Evolutionary conservation across 2,888 invertebrate genomes (phyloP).

Genomic region (Protodeltote pygarga): DNA sequence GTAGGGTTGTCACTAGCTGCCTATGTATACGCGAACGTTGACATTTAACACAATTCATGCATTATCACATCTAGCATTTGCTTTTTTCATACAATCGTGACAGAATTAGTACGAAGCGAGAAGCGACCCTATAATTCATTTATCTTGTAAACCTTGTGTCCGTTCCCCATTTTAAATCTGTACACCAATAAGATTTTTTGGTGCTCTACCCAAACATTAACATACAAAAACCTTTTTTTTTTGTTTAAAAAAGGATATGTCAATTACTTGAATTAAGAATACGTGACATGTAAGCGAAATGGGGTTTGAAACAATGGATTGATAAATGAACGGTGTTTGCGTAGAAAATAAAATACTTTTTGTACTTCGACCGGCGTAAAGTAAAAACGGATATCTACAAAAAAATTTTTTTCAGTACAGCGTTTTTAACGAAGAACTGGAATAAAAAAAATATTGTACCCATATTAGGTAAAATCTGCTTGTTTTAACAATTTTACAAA

Average conservation of each 20-base stretch:
- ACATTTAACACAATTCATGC: conserved; percentile 74
- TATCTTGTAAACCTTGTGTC: conserved; percentile 64
- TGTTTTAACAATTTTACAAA: too few species aligned
- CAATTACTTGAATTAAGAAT: conserved; percentile 50
- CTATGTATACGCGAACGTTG: conserved; percentile 42
- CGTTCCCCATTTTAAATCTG: conserved; percentile 58
- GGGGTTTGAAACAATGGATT: conserved; percentile 31
- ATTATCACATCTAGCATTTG: conserved; percentile 61
- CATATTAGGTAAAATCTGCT: too few species aligned
- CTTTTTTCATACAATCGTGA: conserved; percentile 60
- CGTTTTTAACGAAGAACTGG: too few species aligned
- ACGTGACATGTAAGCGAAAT: conserved; percentile 41
- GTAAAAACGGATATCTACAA: too few species aligned
- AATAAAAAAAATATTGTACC: too few species aligned
- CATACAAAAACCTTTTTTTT: conserved; percentile 35
- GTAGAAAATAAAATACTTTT: conserved; percentile 12
- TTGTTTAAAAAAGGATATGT: conserved; percentile 41
- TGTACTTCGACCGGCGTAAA: too few species aligned
- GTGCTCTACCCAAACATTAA: conserved; percentile 35
- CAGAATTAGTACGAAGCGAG: conserved; percentile 53
- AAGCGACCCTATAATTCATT: conserved; percentile 71
- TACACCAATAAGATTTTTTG: conserved; percentile 45
- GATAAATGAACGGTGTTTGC: conserved; percentile 36
- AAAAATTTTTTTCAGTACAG: too few species aligned
- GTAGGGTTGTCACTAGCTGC: background rate